A percentile compares a stretch with the other conserved stretches of the same genome.
phyloP scores from a whole-genome alignment of 1,140 invertebrate genomes.

The Gyrodactylus bullatarudis region DNA sequence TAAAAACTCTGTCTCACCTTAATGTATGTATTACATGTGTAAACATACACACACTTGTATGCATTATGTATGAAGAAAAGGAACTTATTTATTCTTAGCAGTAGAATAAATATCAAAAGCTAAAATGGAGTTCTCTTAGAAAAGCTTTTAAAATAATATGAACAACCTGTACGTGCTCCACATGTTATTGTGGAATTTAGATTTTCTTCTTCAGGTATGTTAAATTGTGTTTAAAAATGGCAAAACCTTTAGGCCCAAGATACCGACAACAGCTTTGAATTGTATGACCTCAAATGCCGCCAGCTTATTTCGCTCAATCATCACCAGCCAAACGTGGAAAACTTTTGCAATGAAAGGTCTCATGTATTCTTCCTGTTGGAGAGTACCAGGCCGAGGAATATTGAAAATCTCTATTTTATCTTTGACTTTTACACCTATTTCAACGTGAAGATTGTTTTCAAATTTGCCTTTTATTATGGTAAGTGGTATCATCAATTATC shows the following conservation, averaged over 20 bases:
- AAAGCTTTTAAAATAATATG: not conserved
- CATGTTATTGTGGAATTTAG: not conserved
- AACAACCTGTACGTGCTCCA: not conserved
- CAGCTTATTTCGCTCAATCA: not conserved
- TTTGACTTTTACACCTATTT: not conserved
- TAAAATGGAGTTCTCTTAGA: not conserved
- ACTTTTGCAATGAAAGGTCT: not conserved
- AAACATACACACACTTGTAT: too few species aligned
- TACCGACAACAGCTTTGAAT: not conserved
- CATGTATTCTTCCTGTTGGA: not conserved
- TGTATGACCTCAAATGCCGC: not conserved
- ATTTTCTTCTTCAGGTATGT: not conserved
- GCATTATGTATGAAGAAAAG: too few species aligned
- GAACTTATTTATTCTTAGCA: too few species aligned
- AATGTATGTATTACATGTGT: too few species aligned
- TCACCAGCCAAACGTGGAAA: not conserved
- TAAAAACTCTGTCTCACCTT: too few species aligned
- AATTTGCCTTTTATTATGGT: not conserved
- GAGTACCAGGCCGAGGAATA: not conserved
- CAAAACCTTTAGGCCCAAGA: not conserved
- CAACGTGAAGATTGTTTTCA: not conserved
- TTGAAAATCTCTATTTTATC: not conserved
- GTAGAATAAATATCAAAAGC: not conserved
- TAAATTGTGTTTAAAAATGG: not conserved
- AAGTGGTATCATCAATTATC: too few species aligned